phyloP scores from a whole-genome alignment of 2,888 invertebrate species.

The Phaedon cochleariae region DNA sequence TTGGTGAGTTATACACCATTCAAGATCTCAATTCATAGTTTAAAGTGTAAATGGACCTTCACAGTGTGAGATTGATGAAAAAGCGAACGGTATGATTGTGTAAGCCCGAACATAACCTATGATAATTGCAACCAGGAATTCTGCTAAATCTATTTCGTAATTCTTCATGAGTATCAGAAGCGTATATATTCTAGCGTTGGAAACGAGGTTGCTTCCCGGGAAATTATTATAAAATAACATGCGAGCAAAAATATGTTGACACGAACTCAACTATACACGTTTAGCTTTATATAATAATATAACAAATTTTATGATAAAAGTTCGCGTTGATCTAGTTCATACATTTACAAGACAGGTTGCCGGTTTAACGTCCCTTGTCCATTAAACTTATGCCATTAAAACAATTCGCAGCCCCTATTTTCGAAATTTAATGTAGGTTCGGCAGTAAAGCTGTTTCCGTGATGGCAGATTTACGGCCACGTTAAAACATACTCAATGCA shows the following conservation, averaged over 20 bases:
- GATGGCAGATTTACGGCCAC: slow-evolving; percentile 20
- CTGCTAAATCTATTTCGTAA: no score
- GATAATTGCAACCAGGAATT: no score
- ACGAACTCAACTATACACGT: not conserved
- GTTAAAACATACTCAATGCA: slow-evolving; percentile 17
- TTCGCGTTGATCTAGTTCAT: slow-evolving; percentile 3
- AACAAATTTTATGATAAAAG: slow-evolving; percentile 5
- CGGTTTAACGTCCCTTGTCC: slow-evolving; percentile 12
- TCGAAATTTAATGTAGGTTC: slow-evolving; percentile 23
- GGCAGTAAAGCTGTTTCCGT: slow-evolving; percentile 28
- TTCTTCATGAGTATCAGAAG: not conserved
- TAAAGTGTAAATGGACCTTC: no score
- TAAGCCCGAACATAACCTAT: no score
- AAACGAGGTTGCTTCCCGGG: not conserved
- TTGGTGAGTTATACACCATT: no score
- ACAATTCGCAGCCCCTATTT: slow-evolving; percentile 26
- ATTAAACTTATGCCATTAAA: slow-evolving; percentile 22
- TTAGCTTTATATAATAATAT: not conserved
- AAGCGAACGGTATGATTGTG: no score
- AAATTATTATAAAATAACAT: not conserved
- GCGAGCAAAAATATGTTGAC: slow-evolving; percentile 15
- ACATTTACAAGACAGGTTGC: slow-evolving; percentile 15
- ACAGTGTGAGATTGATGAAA: no score
- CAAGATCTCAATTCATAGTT: no score
- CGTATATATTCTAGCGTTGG: not conserved